Conservation (phyloP, 2,797 vertebrate species). For the Pygocentrus nattereri region DNA sequence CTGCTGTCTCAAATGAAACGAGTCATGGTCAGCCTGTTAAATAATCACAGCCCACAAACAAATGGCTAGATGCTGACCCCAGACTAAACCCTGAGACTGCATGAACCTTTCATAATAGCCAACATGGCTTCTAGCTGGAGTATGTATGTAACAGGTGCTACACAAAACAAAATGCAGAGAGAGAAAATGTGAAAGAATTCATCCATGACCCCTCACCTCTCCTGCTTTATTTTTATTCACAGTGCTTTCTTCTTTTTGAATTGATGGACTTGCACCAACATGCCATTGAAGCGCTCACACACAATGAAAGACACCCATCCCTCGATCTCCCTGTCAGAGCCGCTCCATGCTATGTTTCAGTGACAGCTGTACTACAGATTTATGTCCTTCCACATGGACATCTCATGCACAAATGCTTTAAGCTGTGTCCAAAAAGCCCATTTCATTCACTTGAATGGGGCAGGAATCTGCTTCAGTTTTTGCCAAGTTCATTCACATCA, state of each 20-base stretch:
- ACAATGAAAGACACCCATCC: neutral
- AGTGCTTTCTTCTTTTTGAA: neutral
- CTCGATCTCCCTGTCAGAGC: too few relatives aligned
- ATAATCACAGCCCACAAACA: neutral
- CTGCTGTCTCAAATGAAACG: neutral
- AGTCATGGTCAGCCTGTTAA: neutral
- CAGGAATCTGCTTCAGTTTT: too few relatives aligned
- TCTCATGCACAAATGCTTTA: too few relatives aligned
- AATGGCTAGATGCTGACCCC: neutral
- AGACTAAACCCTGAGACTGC: neutral
- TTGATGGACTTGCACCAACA: neutral
- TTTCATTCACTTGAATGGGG: too few relatives aligned
- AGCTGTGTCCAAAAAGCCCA: too few relatives aligned
- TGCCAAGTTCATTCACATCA: too few relatives aligned
- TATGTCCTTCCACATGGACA: neutral
- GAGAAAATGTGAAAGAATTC: neutral
- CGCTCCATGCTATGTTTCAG: conserved; percentile 2
- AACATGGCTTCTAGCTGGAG: neutral
- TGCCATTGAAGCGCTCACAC: neutral
- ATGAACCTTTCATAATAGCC: neutral
- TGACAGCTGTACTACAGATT: conserved; percentile 46
- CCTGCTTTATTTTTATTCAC: neutral
- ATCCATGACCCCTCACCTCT: neutral
- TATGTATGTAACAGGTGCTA: neutral
- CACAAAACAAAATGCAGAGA: neutral